A percentile compares a stretch with the other conserved stretches of the same genome.
These are phyloP conservation scores for Oryctolagus cuniculus DNA, from an alignment of 2,113 vertebrate genomes.

Conservation along the genomic window mOryCun1.1 NC_091451.1:31975501-31976000, in stretches of 20 bases:
- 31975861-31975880: not conserved
- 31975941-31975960: not conserved
- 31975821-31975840: no score
- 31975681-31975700: not conserved
- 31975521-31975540: slow-evolving; percentile 51
- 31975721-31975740: not conserved
- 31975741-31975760: not conserved
- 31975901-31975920: not conserved
- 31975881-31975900: not conserved
- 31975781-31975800: fast-evolving
- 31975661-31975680: not conserved
- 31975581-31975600: not conserved
- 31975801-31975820: no score
- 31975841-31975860: not conserved
- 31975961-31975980: not conserved
- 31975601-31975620: not conserved
- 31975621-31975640: not conserved
- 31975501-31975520: not conserved
- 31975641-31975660: not conserved
- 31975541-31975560: not conserved
- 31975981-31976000: not conserved
- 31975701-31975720: not conserved
- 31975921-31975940: not conserved
- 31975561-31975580: slow-evolving; percentile 45
- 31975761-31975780: not conserved